phyloP scores from a whole-genome alignment of 2,797 vertebrate species.

The Muscicapa striata region DNA sequence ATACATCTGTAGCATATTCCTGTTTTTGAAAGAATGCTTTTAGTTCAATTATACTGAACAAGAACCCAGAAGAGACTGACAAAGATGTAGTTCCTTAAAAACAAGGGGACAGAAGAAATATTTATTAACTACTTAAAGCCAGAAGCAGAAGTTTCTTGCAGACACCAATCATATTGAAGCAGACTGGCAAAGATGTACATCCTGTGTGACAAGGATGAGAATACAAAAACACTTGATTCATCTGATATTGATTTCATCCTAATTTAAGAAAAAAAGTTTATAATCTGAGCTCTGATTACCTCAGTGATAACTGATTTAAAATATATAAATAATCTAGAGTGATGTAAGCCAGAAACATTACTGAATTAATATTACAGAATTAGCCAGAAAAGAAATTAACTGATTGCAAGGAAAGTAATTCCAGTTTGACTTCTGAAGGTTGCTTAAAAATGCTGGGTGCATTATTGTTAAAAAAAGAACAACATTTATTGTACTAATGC shows the following conservation, averaged over 20 bases:
- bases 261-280: background rate
- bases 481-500: background rate
- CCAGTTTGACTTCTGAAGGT: background rate
- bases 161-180: background rate
- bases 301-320: background rate
- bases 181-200: background rate
- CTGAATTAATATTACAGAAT: background rate
- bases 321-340: background rate
- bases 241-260: background rate
- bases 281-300: background rate
- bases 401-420: background rate
- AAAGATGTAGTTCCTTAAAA: background rate
- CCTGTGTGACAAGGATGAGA: background rate
- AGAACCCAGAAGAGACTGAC: background rate
- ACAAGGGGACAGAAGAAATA: background rate
- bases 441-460: background rate
- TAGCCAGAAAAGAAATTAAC: background rate
- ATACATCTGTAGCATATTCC: background rate
- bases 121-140: background rate
- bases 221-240: background rate
- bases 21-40: background rate
- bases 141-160: background rate
- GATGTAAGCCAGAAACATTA: background rate
- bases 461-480: background rate
- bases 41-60: background rate